These are phyloP conservation scores for Chloroceryle amazona DNA, from an alignment of 2,797 vertebrate species.

Conservation along the genomic window DNA sequence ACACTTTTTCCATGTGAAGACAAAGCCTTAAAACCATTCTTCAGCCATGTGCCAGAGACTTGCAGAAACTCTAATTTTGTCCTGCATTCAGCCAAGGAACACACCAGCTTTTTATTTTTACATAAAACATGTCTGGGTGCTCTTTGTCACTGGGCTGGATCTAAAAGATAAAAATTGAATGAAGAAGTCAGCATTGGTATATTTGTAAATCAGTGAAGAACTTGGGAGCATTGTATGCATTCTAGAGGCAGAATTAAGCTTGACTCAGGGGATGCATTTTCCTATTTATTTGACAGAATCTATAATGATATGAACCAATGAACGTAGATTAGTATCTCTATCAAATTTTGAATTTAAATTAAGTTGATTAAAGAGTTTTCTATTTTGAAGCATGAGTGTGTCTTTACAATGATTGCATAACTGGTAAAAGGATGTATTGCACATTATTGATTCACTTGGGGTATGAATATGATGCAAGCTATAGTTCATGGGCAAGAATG, in stretches of 20 bases:
- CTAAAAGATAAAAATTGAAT: not conserved
- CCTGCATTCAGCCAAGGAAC: not conserved
- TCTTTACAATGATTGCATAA: not conserved
- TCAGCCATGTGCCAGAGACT: not conserved
- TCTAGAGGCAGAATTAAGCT: not conserved
- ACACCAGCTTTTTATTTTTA: not conserved
- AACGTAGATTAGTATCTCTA: not conserved
- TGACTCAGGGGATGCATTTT: not conserved
- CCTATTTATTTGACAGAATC: not conserved
- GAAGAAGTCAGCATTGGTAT: not conserved
- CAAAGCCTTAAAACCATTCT: not conserved
- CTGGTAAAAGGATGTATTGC: not conserved
- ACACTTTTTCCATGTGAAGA: not conserved
- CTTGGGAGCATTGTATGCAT: not conserved
- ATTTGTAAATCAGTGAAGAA: not conserved
- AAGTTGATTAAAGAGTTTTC: not conserved
- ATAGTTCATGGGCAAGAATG: not conserved
- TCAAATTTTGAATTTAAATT: slow-evolving; percentile 20
- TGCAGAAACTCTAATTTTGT: not conserved
- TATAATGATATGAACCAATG: not conserved
- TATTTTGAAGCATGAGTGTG: not conserved
- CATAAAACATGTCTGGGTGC: rapidly evolving
- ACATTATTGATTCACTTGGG: not conserved
- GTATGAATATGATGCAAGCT: not conserved
- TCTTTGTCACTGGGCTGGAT: not conserved